Evolutionary conservation across 2,888 invertebrate genomes (phyloP).

Genomic region (Tanaodytes sp.): DNA sequence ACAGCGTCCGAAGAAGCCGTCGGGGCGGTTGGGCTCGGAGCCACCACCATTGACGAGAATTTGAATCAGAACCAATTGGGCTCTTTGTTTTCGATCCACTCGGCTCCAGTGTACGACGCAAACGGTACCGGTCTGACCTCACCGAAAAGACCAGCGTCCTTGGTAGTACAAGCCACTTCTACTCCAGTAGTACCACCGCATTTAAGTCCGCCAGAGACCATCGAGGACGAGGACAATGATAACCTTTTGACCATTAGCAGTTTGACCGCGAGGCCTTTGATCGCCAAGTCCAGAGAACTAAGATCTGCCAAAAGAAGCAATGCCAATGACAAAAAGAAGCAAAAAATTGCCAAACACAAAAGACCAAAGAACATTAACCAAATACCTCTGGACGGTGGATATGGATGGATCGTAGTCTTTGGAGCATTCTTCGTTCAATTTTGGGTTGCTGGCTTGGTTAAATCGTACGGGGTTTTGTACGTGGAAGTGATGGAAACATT

Average conservation of each 20-base stretch:
- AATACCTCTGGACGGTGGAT: constrained; percentile 81
- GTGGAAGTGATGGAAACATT: constrained; percentile 87
- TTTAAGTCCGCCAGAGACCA: constrained; percentile 73
- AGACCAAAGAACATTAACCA: constrained; percentile 61
- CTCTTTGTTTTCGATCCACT: constrained; percentile 80
- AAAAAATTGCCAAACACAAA: constrained; percentile 51
- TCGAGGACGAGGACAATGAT: constrained; percentile 80
- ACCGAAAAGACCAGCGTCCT: constrained; percentile 73
- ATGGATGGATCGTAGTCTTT: constrained; percentile 84
- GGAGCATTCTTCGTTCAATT: constrained; percentile 87
- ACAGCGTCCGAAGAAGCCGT: constrained; percentile 68
- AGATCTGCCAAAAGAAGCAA: constrained; percentile 70
- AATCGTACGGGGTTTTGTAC: constrained; percentile 86
- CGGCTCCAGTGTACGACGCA: constrained; percentile 76
- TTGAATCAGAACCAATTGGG: constrained; percentile 75
- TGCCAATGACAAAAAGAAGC: constrained; percentile 50
- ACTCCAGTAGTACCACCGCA: constrained; percentile 72
- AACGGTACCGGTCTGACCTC: constrained; percentile 61
- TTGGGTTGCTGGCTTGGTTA: constrained; percentile 86
- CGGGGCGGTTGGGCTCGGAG: no score
- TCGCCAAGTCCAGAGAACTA: constrained; percentile 80
- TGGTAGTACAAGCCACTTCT: constrained; percentile 73
- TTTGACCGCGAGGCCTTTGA: constrained; percentile 81
- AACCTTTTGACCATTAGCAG: constrained; percentile 82
- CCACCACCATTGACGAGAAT: constrained; percentile 68